These are phyloP conservation scores for Euspilapteryx auroguttella DNA, from an alignment of 2,888 invertebrate genomes.

Conservation along the genomic window DNA sequence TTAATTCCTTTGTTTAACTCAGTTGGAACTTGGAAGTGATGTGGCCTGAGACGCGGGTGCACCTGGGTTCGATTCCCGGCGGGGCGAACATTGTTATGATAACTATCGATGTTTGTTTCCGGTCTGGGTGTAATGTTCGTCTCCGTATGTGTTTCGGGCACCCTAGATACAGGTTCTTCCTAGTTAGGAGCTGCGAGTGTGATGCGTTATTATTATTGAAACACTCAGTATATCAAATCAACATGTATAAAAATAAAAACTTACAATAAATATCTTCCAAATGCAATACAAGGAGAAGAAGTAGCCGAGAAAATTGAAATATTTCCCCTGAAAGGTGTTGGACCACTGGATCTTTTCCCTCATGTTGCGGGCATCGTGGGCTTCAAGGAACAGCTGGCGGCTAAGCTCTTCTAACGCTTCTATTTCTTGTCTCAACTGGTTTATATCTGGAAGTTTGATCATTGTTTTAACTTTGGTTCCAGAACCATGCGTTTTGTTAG, in stretches of 20 bases:
- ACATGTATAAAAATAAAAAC: slow-evolving; percentile 22
- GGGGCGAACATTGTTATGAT: no score
- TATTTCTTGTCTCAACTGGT: slow-evolving; percentile 82
- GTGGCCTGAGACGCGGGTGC: slow-evolving; percentile 5
- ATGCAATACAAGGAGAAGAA: slow-evolving; percentile 98
- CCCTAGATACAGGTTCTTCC: no score
- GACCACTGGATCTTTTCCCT: slow-evolving; percentile 93
- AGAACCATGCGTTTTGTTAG: no score
- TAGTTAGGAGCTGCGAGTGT: no score
- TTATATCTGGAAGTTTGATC: slow-evolving; percentile 79
- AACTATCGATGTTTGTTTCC: no score
- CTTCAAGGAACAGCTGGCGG: slow-evolving; percentile 93
- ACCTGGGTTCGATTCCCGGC: no score
- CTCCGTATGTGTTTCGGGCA: no score
- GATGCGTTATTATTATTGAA: no score
- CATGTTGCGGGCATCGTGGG: slow-evolving; percentile 90
- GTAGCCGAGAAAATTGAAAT: slow-evolving; percentile 97
- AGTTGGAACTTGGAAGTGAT: no score
- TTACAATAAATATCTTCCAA: slow-evolving; percentile 99
- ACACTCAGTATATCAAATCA: neutral
- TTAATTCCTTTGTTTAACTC: no score
- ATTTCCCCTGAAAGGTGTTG: slow-evolving; percentile 94
- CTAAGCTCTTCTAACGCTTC: slow-evolving; percentile 88
- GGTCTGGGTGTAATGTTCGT: no score
- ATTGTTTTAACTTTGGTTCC: no score